phyloP scores from a whole-genome alignment of 2,888 invertebrate species.

The Protophormia terraenovae region DNA sequence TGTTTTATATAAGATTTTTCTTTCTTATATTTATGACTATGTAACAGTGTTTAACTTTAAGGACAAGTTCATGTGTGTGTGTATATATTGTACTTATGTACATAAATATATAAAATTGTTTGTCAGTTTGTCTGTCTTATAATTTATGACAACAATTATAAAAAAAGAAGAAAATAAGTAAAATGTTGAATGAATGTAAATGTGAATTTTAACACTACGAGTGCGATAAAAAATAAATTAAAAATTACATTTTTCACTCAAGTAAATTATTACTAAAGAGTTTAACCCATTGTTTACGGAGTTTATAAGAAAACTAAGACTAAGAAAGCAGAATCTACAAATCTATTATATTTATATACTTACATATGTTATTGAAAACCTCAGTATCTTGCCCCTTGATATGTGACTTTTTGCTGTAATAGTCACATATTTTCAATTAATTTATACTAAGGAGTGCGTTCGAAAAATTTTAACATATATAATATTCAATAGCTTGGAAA shows the following conservation, averaged over 20 bases:
- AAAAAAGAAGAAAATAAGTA: background rate
- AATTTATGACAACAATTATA: slow-evolving; percentile 47
- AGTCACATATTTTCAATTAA: no score
- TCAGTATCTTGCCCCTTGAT: no score
- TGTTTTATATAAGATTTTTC: background rate
- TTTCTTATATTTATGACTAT: no score
- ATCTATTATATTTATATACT: no score
- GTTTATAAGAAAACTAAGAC: background rate
- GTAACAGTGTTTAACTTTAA: background rate
- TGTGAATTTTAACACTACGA: slow-evolving; percentile 39
- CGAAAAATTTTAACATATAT: no score
- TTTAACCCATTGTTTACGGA: background rate
- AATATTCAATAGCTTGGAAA: no score
- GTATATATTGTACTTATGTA: background rate
- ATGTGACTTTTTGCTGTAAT: no score
- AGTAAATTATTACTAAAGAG: background rate
- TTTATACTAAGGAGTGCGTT: no score
- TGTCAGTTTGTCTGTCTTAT: background rate
- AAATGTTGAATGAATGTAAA: slow-evolving; percentile 30
- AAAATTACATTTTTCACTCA: slow-evolving; percentile 23
- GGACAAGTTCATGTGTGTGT: background rate
- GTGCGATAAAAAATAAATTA: slow-evolving; percentile 48
- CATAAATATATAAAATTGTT: background rate
- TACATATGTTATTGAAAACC: no score
- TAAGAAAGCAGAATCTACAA: no score